phyloP scores from a whole-genome alignment of 2,888 invertebrate species.

The Sphaeridia pumilis region DNA sequence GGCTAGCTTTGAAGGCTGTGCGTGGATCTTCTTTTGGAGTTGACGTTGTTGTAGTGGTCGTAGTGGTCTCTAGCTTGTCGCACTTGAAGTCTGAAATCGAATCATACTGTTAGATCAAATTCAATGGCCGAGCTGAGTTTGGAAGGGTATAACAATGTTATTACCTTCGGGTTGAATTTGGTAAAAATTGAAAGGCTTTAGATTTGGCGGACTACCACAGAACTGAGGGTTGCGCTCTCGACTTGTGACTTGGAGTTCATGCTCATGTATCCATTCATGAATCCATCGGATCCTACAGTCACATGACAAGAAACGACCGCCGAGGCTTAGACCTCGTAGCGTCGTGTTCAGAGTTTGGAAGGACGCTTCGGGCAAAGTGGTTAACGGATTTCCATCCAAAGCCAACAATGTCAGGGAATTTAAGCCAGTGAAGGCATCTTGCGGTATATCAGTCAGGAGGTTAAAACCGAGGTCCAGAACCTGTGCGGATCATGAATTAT shows the following conservation, averaged over 20 bases:
- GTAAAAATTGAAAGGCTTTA: constrained; percentile 73
- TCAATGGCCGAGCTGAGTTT: no score
- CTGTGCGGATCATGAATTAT: constrained; percentile 37
- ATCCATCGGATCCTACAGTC: constrained; percentile 82
- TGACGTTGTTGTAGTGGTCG: constrained; percentile 38
- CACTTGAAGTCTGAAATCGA: constrained; percentile 33
- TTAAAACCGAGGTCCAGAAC: constrained; percentile 88
- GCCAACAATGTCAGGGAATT: constrained; percentile 75
- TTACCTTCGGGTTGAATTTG: constrained; percentile 66
- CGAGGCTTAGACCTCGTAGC: constrained; percentile 70
- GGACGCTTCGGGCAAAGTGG: constrained; percentile 67
- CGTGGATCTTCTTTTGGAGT: constrained; percentile 18
- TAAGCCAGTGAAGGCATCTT: constrained; percentile 65
- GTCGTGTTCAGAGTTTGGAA: constrained; percentile 68
- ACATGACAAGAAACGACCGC: constrained; percentile 75
- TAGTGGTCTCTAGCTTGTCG: constrained; percentile 34
- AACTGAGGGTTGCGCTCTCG: constrained; percentile 85
- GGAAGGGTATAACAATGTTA: background rate
- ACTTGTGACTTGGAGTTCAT: constrained; percentile 81
- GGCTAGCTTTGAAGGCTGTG: background rate
- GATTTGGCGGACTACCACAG: constrained; percentile 68
- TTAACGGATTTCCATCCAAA: constrained; percentile 78
- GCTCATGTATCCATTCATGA: constrained; percentile 75
- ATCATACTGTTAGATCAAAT: background rate
- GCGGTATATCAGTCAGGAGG: constrained; percentile 66